Evolutionary conservation across 1,140 invertebrate genomes (phyloP).

Genomic region (Bombus vancouverensis): DNA sequence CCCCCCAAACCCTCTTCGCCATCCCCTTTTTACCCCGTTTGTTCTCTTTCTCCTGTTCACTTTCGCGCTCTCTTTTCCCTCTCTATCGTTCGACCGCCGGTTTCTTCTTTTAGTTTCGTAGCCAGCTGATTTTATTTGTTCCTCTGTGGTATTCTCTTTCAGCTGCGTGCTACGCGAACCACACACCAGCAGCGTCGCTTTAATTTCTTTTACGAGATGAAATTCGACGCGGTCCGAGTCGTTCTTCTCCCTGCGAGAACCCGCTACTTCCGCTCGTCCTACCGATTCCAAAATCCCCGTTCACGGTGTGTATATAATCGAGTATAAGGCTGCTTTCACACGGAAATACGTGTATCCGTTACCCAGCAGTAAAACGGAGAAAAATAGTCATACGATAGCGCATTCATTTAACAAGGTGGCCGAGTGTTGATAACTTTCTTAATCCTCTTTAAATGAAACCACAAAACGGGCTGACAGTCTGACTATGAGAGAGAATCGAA

Average conservation of each 20-base stretch:
- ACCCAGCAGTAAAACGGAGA: neutral
- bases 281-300: neutral
- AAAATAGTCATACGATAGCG: neutral
- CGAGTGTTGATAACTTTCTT: neutral
- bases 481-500: no score
- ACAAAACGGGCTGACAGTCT: neutral
- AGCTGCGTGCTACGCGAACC: constrained; percentile 8
- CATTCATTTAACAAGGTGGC: neutral
- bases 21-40: constrained; percentile 32
- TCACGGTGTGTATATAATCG: neutral
- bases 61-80: neutral
- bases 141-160: constrained; percentile 22
- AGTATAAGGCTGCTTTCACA: neutral
- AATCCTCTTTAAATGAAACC: no score
- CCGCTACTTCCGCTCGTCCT: constrained; percentile 23
- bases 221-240: constrained; percentile 65
- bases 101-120: neutral
- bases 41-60: neutral
- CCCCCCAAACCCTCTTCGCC: constrained; percentile 41
- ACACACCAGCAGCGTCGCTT: constrained; percentile 46
- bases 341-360: no score
- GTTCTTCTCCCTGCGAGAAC: neutral
- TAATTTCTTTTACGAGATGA: constrained; percentile 73
- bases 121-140: constrained; percentile 25
- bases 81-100: neutral